Evolutionary conservation across 2,888 invertebrate genomes (phyloP).

Genomic region (Pseudoips prasinana): DNA sequence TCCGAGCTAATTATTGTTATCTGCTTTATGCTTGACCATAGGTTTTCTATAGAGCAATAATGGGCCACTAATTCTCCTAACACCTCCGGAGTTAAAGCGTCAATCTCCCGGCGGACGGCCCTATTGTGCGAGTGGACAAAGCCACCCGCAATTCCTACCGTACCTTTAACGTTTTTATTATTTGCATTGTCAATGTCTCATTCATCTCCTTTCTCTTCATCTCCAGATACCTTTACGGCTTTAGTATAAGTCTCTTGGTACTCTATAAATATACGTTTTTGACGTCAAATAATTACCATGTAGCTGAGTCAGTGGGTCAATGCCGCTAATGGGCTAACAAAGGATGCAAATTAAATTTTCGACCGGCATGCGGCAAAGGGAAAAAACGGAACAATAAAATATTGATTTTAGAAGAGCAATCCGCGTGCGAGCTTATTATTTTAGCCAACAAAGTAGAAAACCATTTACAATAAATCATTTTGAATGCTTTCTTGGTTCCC

Average conservation of each 20-base stretch:
- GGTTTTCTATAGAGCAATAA: constrained; percentile 72
- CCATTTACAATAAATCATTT: constrained; percentile 83
- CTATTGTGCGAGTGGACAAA: constrained; percentile 69
- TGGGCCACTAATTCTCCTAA: constrained; percentile 79
- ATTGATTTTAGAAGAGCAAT: constrained; percentile 75
- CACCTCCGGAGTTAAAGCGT: constrained; percentile 74
- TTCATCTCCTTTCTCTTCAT: constrained; percentile 58
- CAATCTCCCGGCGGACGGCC: constrained; percentile 56
- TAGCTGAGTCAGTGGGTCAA: constrained; percentile 48
- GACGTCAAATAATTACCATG: constrained; percentile 41
- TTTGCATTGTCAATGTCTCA: constrained; percentile 68
- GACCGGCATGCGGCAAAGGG: constrained; percentile 57
- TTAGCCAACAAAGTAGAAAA: constrained; percentile 82
- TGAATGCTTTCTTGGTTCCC: constrained; percentile 80
- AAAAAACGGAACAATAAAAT: constrained; percentile 69
- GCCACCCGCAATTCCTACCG: constrained; percentile 75
- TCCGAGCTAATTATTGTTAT: constrained; percentile 81
- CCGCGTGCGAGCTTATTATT: constrained; percentile 73
- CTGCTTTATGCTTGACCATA: constrained; percentile 75
- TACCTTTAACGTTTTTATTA: constrained; percentile 70
- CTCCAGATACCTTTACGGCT: constrained; percentile 44
- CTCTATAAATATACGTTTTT: constrained; percentile 11
- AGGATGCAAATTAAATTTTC: constrained; percentile 64
- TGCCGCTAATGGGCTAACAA: constrained; percentile 49
- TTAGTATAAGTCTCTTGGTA: constrained; percentile 33